Evolutionary conservation across 2,113 vertebrate genomes (phyloP).

Genomic region (Rana temporaria): DNA sequence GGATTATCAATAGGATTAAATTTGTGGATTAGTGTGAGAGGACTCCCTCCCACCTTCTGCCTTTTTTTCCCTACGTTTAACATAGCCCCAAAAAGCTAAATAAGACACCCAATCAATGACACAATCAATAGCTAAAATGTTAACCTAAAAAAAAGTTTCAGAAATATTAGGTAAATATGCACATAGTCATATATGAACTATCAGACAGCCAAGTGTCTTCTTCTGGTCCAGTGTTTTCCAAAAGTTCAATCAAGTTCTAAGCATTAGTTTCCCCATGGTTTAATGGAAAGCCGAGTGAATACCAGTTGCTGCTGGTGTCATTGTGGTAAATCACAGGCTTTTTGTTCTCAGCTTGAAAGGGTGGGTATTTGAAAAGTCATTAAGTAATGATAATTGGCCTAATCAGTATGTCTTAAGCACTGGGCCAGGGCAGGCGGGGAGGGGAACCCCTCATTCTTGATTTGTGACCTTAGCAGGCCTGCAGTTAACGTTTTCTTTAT

Average conservation of each 20-base stretch:
- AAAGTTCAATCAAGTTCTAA: neutral
- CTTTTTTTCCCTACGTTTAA: conserved; percentile 10
- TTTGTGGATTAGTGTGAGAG: conserved; percentile 54
- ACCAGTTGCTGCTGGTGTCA: conserved; percentile 49
- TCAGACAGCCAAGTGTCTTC: neutral
- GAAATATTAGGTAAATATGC: conserved; percentile 55
- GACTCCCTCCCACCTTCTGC: conserved; percentile 31
- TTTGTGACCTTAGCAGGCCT: conserved; percentile 56
- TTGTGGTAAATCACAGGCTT: neutral
- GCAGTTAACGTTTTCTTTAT: conserved; percentile 49
- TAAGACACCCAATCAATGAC: conserved; percentile 76
- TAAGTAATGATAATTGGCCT: conserved; percentile 54
- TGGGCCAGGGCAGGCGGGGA: conserved; percentile 55
- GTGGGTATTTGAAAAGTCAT: conserved; percentile 50
- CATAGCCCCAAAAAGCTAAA: conserved; percentile 64
- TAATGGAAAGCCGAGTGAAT: neutral
- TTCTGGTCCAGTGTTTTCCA: conserved; percentile 8
- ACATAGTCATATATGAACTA: neutral
- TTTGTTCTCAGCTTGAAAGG: conserved; percentile 55
- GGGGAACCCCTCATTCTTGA: conserved; percentile 56
- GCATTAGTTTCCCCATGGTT: neutral
- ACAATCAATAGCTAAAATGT: conserved; percentile 62
- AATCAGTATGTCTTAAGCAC: conserved; percentile 40
- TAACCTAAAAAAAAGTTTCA: conserved; percentile 37
- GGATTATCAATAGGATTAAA: conserved; percentile 53